These are phyloP conservation scores for Tenrec ecaudatus DNA, from an alignment of 2,113 vertebrate genomes.

Conservation along the genomic window DNA sequence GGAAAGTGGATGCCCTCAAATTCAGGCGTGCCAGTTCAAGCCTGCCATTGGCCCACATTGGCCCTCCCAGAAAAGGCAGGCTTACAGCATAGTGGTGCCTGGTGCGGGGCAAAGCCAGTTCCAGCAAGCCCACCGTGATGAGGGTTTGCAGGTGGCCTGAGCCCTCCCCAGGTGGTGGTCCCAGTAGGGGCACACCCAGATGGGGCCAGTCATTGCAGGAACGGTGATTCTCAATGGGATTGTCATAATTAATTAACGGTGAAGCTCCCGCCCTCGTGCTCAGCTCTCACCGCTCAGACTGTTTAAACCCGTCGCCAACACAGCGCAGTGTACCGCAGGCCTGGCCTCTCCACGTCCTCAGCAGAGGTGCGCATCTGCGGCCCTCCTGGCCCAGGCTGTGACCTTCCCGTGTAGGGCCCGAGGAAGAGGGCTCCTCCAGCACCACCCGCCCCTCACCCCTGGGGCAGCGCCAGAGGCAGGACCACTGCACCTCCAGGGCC, in stretches of 20 bases:
- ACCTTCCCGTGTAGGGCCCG: background rate
- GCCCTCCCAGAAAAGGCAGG: background rate
- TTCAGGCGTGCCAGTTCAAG: background rate
- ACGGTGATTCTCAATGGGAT: background rate
- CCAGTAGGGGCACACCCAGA: background rate
- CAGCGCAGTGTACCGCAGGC: too few species aligned
- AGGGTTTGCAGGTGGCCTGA: background rate
- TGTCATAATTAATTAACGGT: background rate
- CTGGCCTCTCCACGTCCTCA: background rate
- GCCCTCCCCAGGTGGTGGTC: too few species aligned
- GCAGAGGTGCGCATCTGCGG: background rate
- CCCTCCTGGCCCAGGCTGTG: background rate
- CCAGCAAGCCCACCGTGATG: background rate
- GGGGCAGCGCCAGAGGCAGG: background rate
- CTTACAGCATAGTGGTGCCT: background rate
- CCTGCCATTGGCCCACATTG: background rate
- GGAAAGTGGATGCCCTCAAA: background rate
- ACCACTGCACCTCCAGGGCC: background rate
- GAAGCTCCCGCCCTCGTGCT: background rate
- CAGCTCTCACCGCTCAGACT: background rate
- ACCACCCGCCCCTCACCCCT: too few species aligned
- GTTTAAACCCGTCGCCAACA: background rate
- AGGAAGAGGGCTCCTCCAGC: background rate
- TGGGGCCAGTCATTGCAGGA: background rate
- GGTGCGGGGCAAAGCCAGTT: background rate